Evolutionary conservation across 2,113 vertebrate genomes (phyloP).

Genomic region (Sinocyclocheilus rhinocerous): DNA sequence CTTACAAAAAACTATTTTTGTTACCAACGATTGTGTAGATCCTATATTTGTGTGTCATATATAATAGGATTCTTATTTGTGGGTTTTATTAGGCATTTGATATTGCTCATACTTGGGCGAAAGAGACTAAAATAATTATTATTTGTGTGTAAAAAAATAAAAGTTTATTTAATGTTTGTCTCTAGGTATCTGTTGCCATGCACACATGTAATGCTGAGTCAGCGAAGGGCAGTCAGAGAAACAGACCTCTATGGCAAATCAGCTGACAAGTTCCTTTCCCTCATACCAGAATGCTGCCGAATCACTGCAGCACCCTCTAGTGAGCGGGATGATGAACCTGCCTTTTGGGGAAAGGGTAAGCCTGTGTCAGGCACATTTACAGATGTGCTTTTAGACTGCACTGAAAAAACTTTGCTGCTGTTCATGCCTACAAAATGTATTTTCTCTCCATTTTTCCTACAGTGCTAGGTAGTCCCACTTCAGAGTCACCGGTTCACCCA

Average conservation of each 20-base stretch:
- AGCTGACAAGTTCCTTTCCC: constrained; percentile 91
- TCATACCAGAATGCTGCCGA: constrained; percentile 90
- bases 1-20: neutral
- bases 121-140: neutral
- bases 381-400: neutral
- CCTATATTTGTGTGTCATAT: neutral
- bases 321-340: constrained; percentile 81
- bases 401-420: neutral
- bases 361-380: neutral
- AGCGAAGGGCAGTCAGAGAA: constrained; percentile 89
- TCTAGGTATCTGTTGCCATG: constrained; percentile 94
- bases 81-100: neutral
- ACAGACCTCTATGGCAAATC: constrained; percentile 91
- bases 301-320: constrained; percentile 64
- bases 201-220: constrained; percentile 96
- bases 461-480: constrained; percentile 84
- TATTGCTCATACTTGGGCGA: neutral
- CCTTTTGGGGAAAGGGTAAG: constrained; percentile 85
- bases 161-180: neutral
- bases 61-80: neutral
- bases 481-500: constrained; percentile 78
- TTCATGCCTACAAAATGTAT: neutral
- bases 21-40: neutral
- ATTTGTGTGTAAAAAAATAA: neutral
- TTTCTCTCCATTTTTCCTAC: neutral